phyloP scores from a whole-genome alignment of 2,888 invertebrate genomes.

The Carpatolechia fugitivella region DNA sequence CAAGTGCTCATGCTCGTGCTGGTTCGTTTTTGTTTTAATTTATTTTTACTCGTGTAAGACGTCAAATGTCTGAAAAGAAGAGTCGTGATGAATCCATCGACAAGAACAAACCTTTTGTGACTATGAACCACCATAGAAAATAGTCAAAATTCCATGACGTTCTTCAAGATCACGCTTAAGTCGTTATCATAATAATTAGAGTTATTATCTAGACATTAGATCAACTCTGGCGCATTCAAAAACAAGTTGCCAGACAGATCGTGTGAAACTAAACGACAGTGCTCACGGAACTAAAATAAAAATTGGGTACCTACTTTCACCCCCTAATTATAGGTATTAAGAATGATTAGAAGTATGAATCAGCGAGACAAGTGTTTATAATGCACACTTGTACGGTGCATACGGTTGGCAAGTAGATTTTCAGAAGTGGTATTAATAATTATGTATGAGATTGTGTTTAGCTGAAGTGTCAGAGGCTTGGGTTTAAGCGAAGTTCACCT shows the following conservation, averaged over 20 bases:
- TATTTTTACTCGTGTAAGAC: no score
- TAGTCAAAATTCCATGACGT: not conserved
- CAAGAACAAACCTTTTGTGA: no score
- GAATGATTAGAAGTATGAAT: conserved; percentile 45
- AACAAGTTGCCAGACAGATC: conserved; percentile 35
- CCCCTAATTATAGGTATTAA: conserved; percentile 59
- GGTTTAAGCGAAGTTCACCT: no score
- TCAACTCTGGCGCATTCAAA: conserved; percentile 25
- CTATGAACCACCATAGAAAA: no score
- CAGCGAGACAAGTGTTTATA: conserved; percentile 39
- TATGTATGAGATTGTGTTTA: no score
- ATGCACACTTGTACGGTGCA: conserved; percentile 34
- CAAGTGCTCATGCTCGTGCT: no score
- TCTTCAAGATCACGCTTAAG: not conserved
- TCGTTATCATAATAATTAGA: conserved; percentile 15
- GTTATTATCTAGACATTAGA: conserved; percentile 29
- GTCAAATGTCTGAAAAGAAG: no score
- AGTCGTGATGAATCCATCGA: no score
- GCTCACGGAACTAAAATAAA: conserved; percentile 49
- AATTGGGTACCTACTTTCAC: conserved; percentile 51
- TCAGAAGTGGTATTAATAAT: no score
- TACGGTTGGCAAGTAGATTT: no score
- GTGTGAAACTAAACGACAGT: conserved; percentile 43
- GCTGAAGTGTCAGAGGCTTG: no score
- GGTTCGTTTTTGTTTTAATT: no score